phyloP scores from a whole-genome alignment of 1,140 invertebrate genomes.

The Cotesia typhae region DNA sequence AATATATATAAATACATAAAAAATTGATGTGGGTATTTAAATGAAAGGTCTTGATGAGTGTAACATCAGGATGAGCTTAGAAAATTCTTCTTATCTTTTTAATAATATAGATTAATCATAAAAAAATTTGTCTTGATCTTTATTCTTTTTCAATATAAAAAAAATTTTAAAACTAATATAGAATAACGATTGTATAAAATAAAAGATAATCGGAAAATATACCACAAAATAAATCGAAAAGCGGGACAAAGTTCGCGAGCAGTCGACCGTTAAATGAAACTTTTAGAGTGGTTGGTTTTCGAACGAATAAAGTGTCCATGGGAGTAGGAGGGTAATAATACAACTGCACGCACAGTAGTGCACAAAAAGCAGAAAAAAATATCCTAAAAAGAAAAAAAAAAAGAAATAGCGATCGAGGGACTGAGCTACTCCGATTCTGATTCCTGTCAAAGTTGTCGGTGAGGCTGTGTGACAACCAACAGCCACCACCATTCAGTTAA shows the following conservation, averaged over 20 bases:
- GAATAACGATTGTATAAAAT: not conserved
- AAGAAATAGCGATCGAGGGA: constrained; percentile 16
- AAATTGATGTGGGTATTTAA: too few species aligned
- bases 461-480: constrained; percentile 3
- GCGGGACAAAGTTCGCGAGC: constrained; percentile 26
- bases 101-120: too few species aligned
- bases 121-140: not conserved
- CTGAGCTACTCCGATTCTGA: constrained; percentile 7
- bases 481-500: not conserved
- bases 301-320: constrained; percentile 20
- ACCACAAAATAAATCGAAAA: constrained; percentile 38
- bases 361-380: constrained; percentile 7
- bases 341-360: too few species aligned
- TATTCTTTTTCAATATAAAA: not conserved
- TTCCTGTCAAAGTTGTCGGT: constrained; percentile 35
- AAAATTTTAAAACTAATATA: not conserved
- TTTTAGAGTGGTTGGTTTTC: constrained; percentile 31
- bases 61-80: too few species aligned
- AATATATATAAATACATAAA: too few species aligned
- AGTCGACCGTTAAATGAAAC: constrained; percentile 38
- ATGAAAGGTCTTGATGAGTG: too few species aligned
- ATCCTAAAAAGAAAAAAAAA: constrained; percentile 15
- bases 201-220: constrained; percentile 10
- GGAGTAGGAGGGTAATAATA: not conserved
- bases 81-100: too few species aligned